phyloP scores from a whole-genome alignment of 2,797 vertebrate genomes.

The Myotis myotis region DNA sequence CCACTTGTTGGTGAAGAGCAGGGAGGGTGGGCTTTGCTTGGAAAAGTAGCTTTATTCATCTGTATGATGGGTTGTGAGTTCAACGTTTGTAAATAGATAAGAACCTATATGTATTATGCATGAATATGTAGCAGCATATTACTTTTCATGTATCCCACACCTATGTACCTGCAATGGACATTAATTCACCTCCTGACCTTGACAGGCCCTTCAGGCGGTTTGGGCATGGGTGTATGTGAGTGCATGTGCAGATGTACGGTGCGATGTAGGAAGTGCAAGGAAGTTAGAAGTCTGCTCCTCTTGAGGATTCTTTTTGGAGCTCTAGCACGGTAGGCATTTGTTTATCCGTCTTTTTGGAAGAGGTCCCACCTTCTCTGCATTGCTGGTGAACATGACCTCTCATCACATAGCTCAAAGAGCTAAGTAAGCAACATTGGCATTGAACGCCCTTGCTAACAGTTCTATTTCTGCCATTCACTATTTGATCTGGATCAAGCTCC shows the following conservation, averaged over 20 bases:
- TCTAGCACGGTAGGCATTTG: not conserved
- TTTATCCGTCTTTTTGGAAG: not conserved
- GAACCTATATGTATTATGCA: not conserved
- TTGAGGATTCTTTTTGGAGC: not conserved
- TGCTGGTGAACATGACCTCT: not conserved
- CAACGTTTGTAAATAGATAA: not conserved
- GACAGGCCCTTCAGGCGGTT: not conserved
- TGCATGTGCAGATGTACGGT: rapidly evolving
- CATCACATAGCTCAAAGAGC: not conserved
- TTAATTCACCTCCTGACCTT: not conserved
- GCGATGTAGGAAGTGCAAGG: not conserved
- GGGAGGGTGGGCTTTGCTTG: not conserved
- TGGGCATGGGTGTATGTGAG: rapidly evolving
- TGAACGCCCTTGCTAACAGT: not conserved
- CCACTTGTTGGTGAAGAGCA: not conserved
- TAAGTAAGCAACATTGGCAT: not conserved
- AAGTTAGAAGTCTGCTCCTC: not conserved
- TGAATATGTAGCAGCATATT: not conserved
- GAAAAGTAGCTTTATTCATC: not conserved
- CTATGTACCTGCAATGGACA: too few species aligned
- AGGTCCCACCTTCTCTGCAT: not conserved
- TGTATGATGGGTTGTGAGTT: too few species aligned
- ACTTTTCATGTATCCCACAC: not conserved
- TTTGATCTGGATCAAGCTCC: not conserved
- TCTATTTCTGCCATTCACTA: not conserved